A percentile compares a stretch with the other conserved stretches of the same genome.
Conservation (phyloP, 2,113 vertebrate species). For the Gallinago jamesoni region DNA sequence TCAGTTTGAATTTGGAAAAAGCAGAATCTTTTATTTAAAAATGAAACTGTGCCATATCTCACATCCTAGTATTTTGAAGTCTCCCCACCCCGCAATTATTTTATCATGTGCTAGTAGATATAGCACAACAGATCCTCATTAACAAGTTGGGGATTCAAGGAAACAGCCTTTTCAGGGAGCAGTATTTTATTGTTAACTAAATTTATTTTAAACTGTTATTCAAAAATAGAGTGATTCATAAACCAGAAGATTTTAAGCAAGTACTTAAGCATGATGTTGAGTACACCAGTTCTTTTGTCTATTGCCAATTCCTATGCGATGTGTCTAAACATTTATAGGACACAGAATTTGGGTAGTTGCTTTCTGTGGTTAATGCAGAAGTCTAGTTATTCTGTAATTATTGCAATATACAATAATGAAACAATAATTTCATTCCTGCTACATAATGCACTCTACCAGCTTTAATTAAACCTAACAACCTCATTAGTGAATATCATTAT, state of each 20-base stretch:
- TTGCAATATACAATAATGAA: constrained; percentile 48
- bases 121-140: background rate
- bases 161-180: background rate
- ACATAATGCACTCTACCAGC: background rate
- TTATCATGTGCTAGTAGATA: background rate
- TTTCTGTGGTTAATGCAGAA: background rate
- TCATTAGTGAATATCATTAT: constrained; percentile 56
- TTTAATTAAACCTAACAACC: constrained; percentile 56
- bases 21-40: background rate
- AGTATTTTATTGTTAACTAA: background rate
- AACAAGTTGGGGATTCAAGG: background rate
- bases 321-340: background rate
- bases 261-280: background rate
- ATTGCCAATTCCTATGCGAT: background rate
- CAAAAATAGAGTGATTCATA: background rate
- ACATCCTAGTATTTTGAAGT: background rate
- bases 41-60: background rate
- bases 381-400: constrained; percentile 35
- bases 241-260: background rate
- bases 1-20: background rate
- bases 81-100: background rate
- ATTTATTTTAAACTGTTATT: background rate
- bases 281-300: background rate
- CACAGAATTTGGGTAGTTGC: background rate
- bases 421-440: constrained; percentile 50